Evolutionary conservation across 2,888 invertebrate species (phyloP), one percentile per base, ranked within the genome.

Genomic region (Harpalus rubripes): DNA sequence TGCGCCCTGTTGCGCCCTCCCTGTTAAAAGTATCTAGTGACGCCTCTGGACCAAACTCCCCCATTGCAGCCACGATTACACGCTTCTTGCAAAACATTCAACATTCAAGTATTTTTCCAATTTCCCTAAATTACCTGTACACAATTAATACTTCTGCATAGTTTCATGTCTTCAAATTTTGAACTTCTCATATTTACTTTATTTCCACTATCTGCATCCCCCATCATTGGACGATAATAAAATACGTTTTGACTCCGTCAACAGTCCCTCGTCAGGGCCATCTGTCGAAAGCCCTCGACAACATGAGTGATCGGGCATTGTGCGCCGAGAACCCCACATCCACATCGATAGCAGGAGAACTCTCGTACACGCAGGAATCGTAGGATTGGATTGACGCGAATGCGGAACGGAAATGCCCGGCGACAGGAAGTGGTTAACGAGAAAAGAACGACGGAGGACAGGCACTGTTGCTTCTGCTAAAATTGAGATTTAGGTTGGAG

Each of bases 391-490:
- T 44, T 32, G 32, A 32, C 5, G 32, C 32, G 72, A 76, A 56
- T n/a, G 52, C 12, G 76, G 10, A 44, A 15, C 26, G 58, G 78
- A 78, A 78, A 56, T 58, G 78, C 78, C 76, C 52, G 22, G 76
- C 32, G 68, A 81, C 81, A 56, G 56, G 81, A 68, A 81, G 68
- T 56, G 81, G 81, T 39, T 81, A 81, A 81, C 81, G 68, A 81
- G 81, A 56, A 78, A 58, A 56, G 56, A 22, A 26, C 10, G 18
- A 74, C 18, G 22, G 6, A 32, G 32, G 32, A 32, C 32, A 32
- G 5, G 32, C 32, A 32, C 74, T 74, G 74, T 74, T 74, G 74
- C 74, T 74, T 74, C 74, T 16, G 15, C 12, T 41, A 32, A 5
- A 32, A 32, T 32, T 32, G 32, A 32, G 41, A 32, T 68, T 68